A percentile compares a stretch with the other conserved stretches of the same genome.
These are phyloP conservation scores for Deilephila elpenor DNA, from an alignment of 2,888 invertebrate species.

Conservation along the genomic window DNA sequence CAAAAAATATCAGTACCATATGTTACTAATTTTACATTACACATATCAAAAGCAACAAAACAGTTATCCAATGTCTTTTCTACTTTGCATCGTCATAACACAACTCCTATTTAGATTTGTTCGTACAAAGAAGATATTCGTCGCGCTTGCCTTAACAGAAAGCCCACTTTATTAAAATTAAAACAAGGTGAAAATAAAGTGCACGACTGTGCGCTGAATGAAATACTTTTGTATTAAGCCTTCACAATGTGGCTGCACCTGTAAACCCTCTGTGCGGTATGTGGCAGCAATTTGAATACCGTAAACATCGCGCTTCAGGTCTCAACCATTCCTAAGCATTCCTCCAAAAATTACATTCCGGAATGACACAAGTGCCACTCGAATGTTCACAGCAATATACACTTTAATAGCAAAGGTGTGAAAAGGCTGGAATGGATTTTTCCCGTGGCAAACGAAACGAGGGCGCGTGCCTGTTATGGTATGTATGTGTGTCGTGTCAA, in stretches of 20 bases:
- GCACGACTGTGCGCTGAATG: slow-evolving; percentile 23
- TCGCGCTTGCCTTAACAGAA: neutral
- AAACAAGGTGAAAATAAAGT: slow-evolving; percentile 24
- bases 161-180: slow-evolving; percentile 24
- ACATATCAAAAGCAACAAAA: neutral
- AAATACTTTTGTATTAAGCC: slow-evolving; percentile 49
- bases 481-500: slow-evolving; percentile 80
- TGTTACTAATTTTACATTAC: neutral
- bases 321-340: slow-evolving; percentile 72
- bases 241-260: slow-evolving; percentile 45
- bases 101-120: neutral
- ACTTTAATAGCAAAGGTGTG: slow-evolving; percentile 66
- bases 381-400: slow-evolving; percentile 59
- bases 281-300: slow-evolving; percentile 77
- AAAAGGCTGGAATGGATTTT: slow-evolving; percentile 62
- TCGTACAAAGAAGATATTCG: slow-evolving; percentile 15
- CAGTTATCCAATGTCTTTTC: neutral
- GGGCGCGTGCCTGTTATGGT: slow-evolving; percentile 70
- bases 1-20: no score
- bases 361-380: slow-evolving; percentile 53
- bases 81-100: neutral
- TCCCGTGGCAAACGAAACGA: slow-evolving; percentile 65
- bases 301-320: slow-evolving; percentile 73
- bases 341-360: slow-evolving; percentile 50
- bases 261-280: slow-evolving; percentile 55